Evolutionary conservation across 2,113 vertebrate species (phyloP), one percentile per base, ranked within the genome.

Genomic region (Perccottus glenii): DNA sequence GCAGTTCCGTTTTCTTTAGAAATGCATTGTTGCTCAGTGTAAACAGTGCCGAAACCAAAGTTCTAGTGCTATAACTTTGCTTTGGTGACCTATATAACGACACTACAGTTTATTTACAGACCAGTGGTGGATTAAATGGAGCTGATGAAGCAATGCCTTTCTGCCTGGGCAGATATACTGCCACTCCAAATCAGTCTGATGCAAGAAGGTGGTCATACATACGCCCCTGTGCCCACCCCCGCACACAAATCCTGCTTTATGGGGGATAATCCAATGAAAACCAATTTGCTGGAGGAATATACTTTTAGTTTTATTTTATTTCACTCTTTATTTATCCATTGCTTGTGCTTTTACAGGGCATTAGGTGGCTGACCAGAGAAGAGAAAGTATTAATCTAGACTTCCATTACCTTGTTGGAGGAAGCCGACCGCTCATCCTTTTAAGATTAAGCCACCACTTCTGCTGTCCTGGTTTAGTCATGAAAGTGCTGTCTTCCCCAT

Each of bases 251-350:
- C 86, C 85, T 64, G 66, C 83, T 88, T 89, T 87, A 85, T 79
- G 63, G 82, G 64, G 86, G 87, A 89, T 91, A 88, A 91, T 88
- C 87, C 91, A 88, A 88, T 88, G 89, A 91, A 86, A 88, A 82
- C 82, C 88, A 90, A 90, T 92, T 92, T 91, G 84, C 88, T 81
- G 71, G 81, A 84, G 81, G 87, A 81, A 89, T 82, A 78, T 81
- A 71, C 63, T 86, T 88, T 82, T 85, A 27, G 19, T 77, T 43
- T 77, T 43, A 68, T 65, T 83, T 79, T 81, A 81, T 81, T 87
- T 80, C 73, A 83, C 84, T 83, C 80, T 89, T 84, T 88, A 87
- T 90, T 90, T 86, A 89, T 88, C 88, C 62, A 72, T 86, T 44
- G 44, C 71, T 75, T 81, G 52, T 77, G 77, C 80, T 87, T 88